A percentile compares a stretch with the other conserved stretches of the same genome.
Evolutionary conservation across 2,797 vertebrate genomes (phyloP).

Genomic region (Chrosomus eos): DNA sequence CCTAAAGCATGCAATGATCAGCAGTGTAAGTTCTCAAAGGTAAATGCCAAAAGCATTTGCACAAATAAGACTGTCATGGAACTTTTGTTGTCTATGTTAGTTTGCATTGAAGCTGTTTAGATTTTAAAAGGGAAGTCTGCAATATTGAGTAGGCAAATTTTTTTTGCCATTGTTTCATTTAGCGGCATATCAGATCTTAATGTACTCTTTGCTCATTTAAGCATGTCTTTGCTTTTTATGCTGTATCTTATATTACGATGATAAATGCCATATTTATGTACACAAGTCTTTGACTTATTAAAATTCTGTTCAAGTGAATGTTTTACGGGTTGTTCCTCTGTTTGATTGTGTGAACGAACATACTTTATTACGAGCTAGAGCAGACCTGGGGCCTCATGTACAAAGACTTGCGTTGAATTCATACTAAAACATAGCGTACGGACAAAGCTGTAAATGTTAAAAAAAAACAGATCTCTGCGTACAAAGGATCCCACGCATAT

Average conservation of each 20-base stretch:
- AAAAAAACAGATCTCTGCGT: too few species aligned
- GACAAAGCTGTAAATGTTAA: too few species aligned
- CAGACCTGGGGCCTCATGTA: too few species aligned
- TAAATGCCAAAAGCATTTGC: constrained; percentile 6
- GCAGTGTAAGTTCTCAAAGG: constrained; percentile 31
- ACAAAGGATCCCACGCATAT: too few species aligned
- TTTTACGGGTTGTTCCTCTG: neutral
- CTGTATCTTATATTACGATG: constrained; percentile 3
- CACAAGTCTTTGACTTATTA: neutral
- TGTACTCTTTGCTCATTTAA: neutral
- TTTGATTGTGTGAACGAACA: neutral
- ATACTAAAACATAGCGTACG: too few species aligned
- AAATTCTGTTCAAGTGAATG: neutral
- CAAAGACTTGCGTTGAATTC: too few species aligned
- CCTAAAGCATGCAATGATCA: neutral
- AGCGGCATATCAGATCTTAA: neutral
- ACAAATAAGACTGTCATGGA: neutral
- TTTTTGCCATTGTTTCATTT: constrained; percentile 31
- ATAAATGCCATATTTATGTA: constrained; percentile 16
- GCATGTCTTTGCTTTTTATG: neutral
- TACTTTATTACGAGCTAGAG: neutral
- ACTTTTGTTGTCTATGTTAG: constrained; percentile 5
- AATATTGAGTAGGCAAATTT: constrained; percentile 40
- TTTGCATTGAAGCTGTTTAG: constrained; percentile 7
- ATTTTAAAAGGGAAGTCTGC: neutral